Evolutionary conservation across 2,113 vertebrate genomes (phyloP), one percentile per base, ranked within the genome.

Genomic region (Gopherus evgoodei): DNA sequence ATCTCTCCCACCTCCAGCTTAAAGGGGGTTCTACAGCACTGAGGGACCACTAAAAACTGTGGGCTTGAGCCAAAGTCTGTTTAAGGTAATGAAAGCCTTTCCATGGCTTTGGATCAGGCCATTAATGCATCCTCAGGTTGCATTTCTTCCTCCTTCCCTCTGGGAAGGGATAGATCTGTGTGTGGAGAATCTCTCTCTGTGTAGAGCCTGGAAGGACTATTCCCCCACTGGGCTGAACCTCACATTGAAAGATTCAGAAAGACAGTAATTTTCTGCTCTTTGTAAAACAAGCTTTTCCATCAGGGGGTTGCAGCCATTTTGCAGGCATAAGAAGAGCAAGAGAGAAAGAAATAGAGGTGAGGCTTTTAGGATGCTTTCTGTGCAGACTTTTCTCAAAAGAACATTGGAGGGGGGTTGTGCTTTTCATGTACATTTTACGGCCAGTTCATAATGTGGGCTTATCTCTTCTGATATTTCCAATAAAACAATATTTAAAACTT

Each of bases 391-490:
- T 86, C 96, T 91, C 87, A 96, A 95, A 96, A 97, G 91, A 94
- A 95, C 93, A 94, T 97, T 87, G 90, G 89, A 94, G 85, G 42
- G 94, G 86, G 49, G 42, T 38, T 47, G 35, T 50, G 78, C 49
- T 81, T 65, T 92, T 13, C 7, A 47, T 38, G 54, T 79, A 69
- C 22, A 69, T 87, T 95, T 97, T 90, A 78, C 92, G 97, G 95
- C 91, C 96, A 96, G 96, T 96, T 97, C 87, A 69, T 90, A 90
- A 83, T 94, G 89, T 81, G 89, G 96, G 96, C 94, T 95, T 96
- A 96, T 97, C 95, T 97, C 93, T 97, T 96, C 94, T 97, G 96
- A 95, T 96, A 96, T 94, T 97, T 95, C 97, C 94, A 96, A 97
- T 97, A 98, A 98, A 97, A 97, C 96, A 95, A 95, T 94, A 96